Evolutionary conservation across 2,113 vertebrate species (phyloP).

Genomic region (Parus major): DNA sequence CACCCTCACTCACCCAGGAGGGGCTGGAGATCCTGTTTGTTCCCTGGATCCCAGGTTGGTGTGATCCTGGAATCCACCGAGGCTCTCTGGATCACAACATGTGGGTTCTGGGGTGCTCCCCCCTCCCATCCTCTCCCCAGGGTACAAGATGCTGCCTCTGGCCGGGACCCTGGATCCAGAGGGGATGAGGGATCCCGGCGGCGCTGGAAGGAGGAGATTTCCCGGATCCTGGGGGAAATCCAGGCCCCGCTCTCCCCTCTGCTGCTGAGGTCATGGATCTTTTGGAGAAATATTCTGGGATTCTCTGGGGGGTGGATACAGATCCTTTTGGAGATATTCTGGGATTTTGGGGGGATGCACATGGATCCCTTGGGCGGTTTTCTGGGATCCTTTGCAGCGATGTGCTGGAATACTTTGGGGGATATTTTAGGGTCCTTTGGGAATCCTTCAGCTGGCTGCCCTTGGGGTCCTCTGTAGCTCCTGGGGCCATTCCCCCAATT

Average conservation of each 20-base stretch:
- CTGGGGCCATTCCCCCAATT: neutral
- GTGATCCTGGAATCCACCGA: neutral
- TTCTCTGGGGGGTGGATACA: neutral
- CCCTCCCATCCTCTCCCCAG: neutral
- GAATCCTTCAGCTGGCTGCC: neutral
- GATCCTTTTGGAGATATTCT: neutral
- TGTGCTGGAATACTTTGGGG: neutral
- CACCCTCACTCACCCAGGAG: neutral
- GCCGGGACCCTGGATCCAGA: fast-evolving
- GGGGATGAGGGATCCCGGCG: neutral
- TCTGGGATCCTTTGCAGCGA: neutral
- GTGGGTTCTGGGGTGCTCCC: neutral
- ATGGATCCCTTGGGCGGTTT: neutral
- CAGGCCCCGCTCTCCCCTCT: conserved; percentile 49
- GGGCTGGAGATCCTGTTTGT: fast-evolving
- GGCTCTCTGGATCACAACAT: neutral
- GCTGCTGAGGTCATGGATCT: conserved; percentile 63
- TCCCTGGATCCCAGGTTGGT: fast-evolving
- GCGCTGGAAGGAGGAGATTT: neutral
- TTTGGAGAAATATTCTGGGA: too few relatives aligned
- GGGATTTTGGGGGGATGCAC: neutral
- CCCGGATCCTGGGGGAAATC: conserved; percentile 55
- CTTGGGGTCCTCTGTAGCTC: neutral
- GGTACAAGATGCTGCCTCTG: neutral
- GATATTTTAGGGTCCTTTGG: neutral